Base-by-base conservation (phyloP, 2,888 invertebrate species). In the Bombylius major region DNA sequence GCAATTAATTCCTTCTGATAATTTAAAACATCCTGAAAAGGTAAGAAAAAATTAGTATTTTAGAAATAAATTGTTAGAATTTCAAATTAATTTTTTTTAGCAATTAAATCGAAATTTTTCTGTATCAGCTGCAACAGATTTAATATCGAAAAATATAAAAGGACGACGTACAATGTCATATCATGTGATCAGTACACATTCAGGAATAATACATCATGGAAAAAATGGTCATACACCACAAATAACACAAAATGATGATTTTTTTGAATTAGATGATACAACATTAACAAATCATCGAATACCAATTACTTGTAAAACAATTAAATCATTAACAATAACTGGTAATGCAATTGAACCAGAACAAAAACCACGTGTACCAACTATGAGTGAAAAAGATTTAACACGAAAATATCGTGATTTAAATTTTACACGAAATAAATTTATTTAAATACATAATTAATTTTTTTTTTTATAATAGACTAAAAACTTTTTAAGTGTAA, bases 301-400 rank as follows among this genome's bases (percentile, higher is more conserved):
- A 4, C 5, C 39, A 4, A 42, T 11, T 5, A 42, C 4, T 42
- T 42, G 39, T 42, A 8, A 11, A 11, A 42, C 8, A 42, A 42
- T 4, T 11, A 42, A 42, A 42, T 11, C 39, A 42, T 39, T 80
- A 64, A 75, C 78, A 47, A 77, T 81, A 61, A 71, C 76, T 64
- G 81, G 81, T 50, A 75, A 76, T 65, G 79, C 79, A 62, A 79
- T 80, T 63, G 74, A 78, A 56, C 79, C 79, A 4, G 79, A 78
- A 69, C 70, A 74, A 62, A 80, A 80, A 69, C 79, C 79, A 55
- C 73, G 78, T 61, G 78, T 76, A 63, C 79, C 77, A 61, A 78
- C 79, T 58, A 79, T 79, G 78, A 78, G 78, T 66, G 79, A 80
- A 70, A 73, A 78, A 51, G 79, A 80, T 69, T 72, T 79, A 45